Conservation (phyloP, 2,888 invertebrate genomes). For the Athetis lepigone region DNA sequence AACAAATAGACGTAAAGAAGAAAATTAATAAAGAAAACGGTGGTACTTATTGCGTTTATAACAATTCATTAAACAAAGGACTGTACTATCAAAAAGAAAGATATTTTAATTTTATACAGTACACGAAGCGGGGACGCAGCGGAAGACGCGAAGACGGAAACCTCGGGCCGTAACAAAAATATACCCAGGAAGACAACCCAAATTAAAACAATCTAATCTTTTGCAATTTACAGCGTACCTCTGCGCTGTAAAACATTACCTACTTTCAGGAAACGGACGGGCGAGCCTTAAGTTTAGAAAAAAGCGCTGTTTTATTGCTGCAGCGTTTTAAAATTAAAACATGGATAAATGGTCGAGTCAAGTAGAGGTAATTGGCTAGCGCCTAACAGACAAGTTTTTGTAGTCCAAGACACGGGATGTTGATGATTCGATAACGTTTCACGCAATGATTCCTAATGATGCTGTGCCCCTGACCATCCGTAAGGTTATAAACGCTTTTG, state of each 20-base stretch:
- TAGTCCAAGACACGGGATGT: constrained; percentile 37
- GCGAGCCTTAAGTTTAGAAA: constrained; percentile 12
- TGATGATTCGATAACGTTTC: constrained; percentile 24
- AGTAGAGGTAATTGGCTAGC: constrained; percentile 42
- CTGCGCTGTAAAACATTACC: constrained; percentile 37
- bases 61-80: constrained; percentile 6
- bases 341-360: constrained; percentile 28
- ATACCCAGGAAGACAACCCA: constrained; percentile 18
- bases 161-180: constrained; percentile 22
- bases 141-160: constrained; percentile 22
- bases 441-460: constrained; percentile 33
- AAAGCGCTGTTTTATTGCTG: constrained; percentile 27
- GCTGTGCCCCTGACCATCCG: constrained; percentile 33
- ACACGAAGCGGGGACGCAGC: constrained; percentile 15
- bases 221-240: constrained; percentile 36
- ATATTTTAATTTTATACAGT: constrained; percentile 37
- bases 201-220: constrained; percentile 53
- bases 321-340: constrained; percentile 28
- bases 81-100: background rate
- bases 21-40: background rate
- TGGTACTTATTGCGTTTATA: background rate
- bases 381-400: constrained; percentile 10
- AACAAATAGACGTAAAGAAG: background rate
- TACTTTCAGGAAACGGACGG: constrained; percentile 25
- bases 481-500: constrained; percentile 34